Evolutionary conservation across 2,797 vertebrate species (phyloP).

Genomic region (Glyptemys insculpta): DNA sequence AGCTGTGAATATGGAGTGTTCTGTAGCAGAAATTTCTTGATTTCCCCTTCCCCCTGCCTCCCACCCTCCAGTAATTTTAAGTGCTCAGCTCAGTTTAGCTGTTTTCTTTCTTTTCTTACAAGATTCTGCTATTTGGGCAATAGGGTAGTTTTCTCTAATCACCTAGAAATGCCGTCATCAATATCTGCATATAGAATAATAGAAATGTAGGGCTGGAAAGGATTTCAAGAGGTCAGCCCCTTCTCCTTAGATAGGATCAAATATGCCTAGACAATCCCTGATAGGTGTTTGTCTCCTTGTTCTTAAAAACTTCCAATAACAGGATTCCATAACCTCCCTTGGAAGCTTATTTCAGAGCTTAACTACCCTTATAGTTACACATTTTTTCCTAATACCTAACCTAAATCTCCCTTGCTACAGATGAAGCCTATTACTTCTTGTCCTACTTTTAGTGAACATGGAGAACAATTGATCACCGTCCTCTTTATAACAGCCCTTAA

Average conservation of each 20-base stretch:
- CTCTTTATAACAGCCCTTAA: not conserved
- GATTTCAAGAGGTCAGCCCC: not conserved
- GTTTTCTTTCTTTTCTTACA: slow-evolving; percentile 8
- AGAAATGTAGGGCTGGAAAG: not conserved
- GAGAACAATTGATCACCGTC: too few relatives aligned
- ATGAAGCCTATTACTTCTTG: too few relatives aligned
- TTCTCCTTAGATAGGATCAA: not conserved
- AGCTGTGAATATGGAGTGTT: not conserved
- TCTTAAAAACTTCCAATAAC: too few relatives aligned
- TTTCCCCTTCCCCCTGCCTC: too few relatives aligned
- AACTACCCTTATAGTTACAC: too few relatives aligned
- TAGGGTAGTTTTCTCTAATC: not conserved
- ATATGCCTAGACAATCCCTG: not conserved
- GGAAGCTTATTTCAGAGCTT: too few relatives aligned
- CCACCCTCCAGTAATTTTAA: not conserved
- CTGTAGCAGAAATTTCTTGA: not conserved
- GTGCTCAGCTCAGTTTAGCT: not conserved
- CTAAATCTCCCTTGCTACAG: too few relatives aligned
- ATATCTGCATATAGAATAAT: not conserved
- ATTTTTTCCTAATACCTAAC: too few relatives aligned
- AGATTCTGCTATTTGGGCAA: not conserved
- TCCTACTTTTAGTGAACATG: too few relatives aligned
- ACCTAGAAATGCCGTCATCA: not conserved
- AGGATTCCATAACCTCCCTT: not conserved
- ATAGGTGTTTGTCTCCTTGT: not conserved